Conservation (phyloP, 2,113 vertebrate genomes). For the human (Homo sapiens) region DNA sequence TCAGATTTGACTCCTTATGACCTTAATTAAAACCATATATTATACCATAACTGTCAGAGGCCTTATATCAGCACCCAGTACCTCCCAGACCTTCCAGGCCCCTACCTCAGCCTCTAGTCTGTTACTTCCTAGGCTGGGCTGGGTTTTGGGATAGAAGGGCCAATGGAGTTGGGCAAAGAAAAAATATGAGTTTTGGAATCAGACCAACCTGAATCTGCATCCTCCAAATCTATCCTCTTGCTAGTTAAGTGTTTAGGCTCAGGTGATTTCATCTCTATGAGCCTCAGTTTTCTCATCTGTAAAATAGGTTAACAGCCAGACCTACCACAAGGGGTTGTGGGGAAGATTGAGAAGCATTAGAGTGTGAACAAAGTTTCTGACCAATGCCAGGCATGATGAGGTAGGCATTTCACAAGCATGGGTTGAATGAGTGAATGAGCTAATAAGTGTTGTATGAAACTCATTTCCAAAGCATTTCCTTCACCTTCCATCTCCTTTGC, state of each 20-base stretch:
- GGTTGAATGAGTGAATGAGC: neutral
- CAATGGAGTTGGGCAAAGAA: neutral
- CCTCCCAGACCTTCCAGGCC: neutral
- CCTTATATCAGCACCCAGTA: neutral
- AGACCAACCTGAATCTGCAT: neutral
- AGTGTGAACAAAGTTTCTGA: neutral
- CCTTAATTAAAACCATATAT: slow-evolving; percentile 42
- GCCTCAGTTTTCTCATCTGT: neutral
- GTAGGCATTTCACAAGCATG: neutral
- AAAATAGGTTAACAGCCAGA: neutral
- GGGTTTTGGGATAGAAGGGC: fast-evolving
- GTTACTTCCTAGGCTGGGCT: neutral
- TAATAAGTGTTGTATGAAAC: neutral
- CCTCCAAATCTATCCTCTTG: neutral
- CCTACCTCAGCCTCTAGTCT: neutral
- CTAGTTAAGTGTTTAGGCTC: neutral
- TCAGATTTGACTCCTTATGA: neutral
- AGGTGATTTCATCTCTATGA: neutral
- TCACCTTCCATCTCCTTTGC: neutral
- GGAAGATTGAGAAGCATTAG: neutral
- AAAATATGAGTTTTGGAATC: neutral
- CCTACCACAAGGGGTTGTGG: neutral
- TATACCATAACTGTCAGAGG: neutral
- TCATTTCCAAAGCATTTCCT: neutral
- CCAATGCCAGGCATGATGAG: fast-evolving